Evolutionary conservation across 2,113 vertebrate species (phyloP), one percentile per base, ranked within the genome.

Genomic region (Sapayoa aenigma): DNA sequence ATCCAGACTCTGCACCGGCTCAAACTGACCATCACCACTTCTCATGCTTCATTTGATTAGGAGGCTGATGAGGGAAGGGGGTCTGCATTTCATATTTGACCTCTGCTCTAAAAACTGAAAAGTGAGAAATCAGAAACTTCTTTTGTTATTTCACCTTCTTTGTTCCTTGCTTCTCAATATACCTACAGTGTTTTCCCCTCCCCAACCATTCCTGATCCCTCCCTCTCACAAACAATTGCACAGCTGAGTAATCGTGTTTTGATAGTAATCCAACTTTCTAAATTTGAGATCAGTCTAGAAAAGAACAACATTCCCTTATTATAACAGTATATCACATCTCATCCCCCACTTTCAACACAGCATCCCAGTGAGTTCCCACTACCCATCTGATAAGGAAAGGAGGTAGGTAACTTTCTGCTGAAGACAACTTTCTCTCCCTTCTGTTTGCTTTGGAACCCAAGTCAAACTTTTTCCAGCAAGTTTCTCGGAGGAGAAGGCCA

Each of bases 251-350:
- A 88, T 67, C 22, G 3, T 0, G 0, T 59, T 79, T 87, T 87
- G 42, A 90, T 92, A 84, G 89, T 37, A 90, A 94, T 87, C 84
- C 74, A 37, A 53, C 62, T 30, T 92, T 79, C 85, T 82, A 58
- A 90, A 95, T 87, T 80, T 92, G 75, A 82, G 59, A 82, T 85
- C 71, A 52, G 78, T 83, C 92, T 84, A 94, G 79, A 96, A 94
- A 93, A 96, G 89, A 95, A 95, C 88, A 96, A 75, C 93, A 82
- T 93, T 94, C 85, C 52, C 80, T 85, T 94, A 95, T 95, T 92
- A 75, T 90, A 95, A 94, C 95, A 93, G 84, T 65, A 86, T 95
- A 96, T 96, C 89, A 92, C 94, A 92, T 96, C 93, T 94, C 91
- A 96, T 93, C 96, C 89, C 78, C 88, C 95, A 92, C 87, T 92